Conservation (phyloP, 2,888 invertebrate genomes). For the Lissonota sp. region DNA sequence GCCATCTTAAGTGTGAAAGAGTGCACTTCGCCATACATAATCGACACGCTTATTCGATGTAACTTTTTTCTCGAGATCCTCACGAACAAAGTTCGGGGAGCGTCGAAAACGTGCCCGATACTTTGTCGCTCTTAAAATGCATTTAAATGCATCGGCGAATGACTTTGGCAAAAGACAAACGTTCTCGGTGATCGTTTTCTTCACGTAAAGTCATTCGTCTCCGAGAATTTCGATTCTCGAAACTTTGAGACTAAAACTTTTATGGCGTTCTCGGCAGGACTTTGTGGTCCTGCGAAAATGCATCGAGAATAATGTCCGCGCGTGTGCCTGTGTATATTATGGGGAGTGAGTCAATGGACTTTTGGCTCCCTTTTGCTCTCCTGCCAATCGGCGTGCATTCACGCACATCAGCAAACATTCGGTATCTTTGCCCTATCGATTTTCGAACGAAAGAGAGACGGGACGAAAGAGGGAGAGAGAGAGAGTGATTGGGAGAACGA, state of each 20-base stretch:
- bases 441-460: slow-evolving; percentile 51
- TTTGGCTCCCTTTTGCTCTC: slow-evolving; percentile 10
- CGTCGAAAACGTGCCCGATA: not conserved
- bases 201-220: not conserved
- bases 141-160: not conserved
- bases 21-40: too few species aligned
- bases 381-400: slow-evolving; percentile 16
- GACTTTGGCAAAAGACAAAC: slow-evolving; percentile 54
- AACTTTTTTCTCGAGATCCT: slow-evolving; percentile 10
- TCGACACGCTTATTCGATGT: too few species aligned
- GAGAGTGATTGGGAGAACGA: slow-evolving; percentile 19
- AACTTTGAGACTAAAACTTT: slow-evolving; percentile 8
- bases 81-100: not conserved
- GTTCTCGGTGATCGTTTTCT: slow-evolving; percentile 19
- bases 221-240: slow-evolving; percentile 7
- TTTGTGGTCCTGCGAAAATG: slow-evolving; percentile 6
- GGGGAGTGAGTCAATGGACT: slow-evolving; percentile 21
- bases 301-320: not conserved
- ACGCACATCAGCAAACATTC: slow-evolving; percentile 48
- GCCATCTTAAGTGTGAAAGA: too few species aligned
- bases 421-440: slow-evolving; percentile 61
- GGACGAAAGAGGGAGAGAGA: not conserved
- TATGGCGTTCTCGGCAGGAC: not conserved
- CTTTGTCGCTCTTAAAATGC: not conserved
- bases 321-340: not conserved